phyloP scores from a whole-genome alignment of 1,140 invertebrate species.

The Lasioglossum baleicum region DNA sequence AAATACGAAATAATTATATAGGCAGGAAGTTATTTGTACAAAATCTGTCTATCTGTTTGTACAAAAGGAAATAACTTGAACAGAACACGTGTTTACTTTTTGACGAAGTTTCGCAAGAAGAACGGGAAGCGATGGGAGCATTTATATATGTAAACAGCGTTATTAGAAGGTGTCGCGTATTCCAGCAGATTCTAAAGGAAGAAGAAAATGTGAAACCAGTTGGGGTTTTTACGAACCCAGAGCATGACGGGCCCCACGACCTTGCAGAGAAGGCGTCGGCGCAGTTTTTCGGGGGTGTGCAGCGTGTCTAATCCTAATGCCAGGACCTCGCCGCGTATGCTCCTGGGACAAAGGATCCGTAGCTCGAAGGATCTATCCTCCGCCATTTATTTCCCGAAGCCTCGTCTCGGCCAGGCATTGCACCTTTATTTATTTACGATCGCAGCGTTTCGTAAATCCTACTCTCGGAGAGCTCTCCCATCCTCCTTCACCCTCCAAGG shows the following conservation, averaged over 20 bases:
- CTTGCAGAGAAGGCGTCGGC: neutral
- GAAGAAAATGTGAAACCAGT: too few relatives aligned
- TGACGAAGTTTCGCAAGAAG: too few relatives aligned
- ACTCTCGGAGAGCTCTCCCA: neutral
- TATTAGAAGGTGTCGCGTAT: too few relatives aligned
- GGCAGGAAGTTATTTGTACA: too few relatives aligned
- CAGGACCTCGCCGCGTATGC: slow-evolving; percentile 10
- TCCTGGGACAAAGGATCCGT: slow-evolving; percentile 35
- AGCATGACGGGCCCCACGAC: neutral
- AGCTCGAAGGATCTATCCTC: slow-evolving; percentile 10
- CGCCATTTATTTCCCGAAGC: slow-evolving; percentile 34
- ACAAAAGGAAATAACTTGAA: too few relatives aligned
- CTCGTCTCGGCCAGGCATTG: neutral
- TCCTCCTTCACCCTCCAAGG: neutral
- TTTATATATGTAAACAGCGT: too few relatives aligned
- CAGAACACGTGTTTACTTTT: too few relatives aligned
- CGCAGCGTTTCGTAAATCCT: neutral
- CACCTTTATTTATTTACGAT: slow-evolving; percentile 46
- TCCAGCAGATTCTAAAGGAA: too few relatives aligned
- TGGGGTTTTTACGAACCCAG: too few relatives aligned
- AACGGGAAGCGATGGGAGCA: too few relatives aligned
- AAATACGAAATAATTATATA: too few relatives aligned
- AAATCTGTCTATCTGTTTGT: too few relatives aligned
- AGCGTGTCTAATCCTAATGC: slow-evolving; percentile 49
- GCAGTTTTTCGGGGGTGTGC: slow-evolving; percentile 3